Conservation (phyloP, 2,888 invertebrate species). For the Scaptomyza caliginosa region DNA sequence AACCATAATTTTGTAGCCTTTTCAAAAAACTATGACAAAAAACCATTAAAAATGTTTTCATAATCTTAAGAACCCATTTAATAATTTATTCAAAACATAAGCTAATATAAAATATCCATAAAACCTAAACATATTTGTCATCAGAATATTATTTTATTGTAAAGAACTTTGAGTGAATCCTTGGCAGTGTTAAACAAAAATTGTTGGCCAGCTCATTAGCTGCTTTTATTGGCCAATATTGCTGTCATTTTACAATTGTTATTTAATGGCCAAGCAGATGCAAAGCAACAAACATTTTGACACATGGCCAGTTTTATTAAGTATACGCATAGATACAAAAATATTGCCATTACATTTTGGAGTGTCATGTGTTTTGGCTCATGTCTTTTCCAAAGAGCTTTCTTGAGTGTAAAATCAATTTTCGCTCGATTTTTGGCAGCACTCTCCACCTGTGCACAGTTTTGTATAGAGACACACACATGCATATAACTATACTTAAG, state of each 20-base stretch:
- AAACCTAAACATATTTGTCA: conserved; percentile 61
- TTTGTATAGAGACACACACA: conserved; percentile 22
- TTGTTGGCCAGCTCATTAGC: conserved; percentile 44
- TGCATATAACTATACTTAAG: conserved; percentile 49
- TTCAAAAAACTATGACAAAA: neutral
- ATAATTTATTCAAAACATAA: conserved; percentile 19
- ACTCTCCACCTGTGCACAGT: conserved; percentile 62
- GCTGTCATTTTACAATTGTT: conserved; percentile 72
- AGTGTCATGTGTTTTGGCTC: conserved; percentile 37
- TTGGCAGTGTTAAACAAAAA: conserved; percentile 63
- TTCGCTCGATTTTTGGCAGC: conserved; percentile 30
- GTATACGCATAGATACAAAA: neutral
- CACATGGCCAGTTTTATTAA: conserved; percentile 31
- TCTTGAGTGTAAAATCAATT: conserved; percentile 47
- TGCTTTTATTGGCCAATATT: conserved; percentile 33
- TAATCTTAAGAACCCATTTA: conserved; percentile 17
- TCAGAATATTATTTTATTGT: conserved; percentile 38
- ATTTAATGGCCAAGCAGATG: conserved; percentile 58
- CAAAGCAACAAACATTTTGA: conserved; percentile 19
- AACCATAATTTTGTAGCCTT: neutral
- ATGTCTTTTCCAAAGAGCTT: conserved; percentile 67
- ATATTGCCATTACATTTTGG: conserved; percentile 15
- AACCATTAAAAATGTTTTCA: conserved; percentile 3
- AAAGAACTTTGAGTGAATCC: conserved; percentile 66
- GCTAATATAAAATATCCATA: conserved; percentile 52